Evolutionary conservation across 2,888 invertebrate genomes (phyloP).

Genomic region (Phytoseiulus persimilis): DNA sequence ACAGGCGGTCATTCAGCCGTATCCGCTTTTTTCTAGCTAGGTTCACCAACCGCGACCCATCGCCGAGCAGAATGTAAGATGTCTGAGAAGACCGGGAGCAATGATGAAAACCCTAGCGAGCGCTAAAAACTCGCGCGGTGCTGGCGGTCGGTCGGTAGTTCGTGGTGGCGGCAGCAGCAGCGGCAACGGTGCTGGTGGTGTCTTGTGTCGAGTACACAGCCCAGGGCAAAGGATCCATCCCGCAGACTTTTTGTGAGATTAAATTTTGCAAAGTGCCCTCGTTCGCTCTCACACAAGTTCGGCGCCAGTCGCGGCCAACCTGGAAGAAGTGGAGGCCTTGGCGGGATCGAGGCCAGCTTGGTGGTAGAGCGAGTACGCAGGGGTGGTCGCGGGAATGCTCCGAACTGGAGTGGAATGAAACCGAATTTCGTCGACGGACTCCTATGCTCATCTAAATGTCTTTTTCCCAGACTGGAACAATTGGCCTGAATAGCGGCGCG

Average conservation of each 20-base stretch:
- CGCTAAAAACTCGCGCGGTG: neutral
- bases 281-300: neutral
- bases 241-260: conserved; percentile 36
- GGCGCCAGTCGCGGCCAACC: neutral
- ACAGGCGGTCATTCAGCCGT: neutral
- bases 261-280: conserved; percentile 37
- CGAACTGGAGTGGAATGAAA: neutral
- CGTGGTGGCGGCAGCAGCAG: neutral
- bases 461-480: too few relatives aligned
- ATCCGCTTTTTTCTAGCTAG: neutral
- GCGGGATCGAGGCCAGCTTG: neutral
- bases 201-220: conserved; percentile 5
- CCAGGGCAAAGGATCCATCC: neutral
- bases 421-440: neutral
- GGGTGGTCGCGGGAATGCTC: neutral
- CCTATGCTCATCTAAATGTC: neutral
- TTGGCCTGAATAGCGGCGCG: neutral
- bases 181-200: too few relatives aligned
- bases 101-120: conserved; percentile 5
- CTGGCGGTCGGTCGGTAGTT: neutral
- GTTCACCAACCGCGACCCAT: neutral
- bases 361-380: neutral
- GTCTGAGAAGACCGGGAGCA: neutral
- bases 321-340: neutral
- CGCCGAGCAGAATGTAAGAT: neutral